Base-by-base conservation (phyloP, 2,113 vertebrate species). In the Piliocolobus tephrosceles region DNA sequence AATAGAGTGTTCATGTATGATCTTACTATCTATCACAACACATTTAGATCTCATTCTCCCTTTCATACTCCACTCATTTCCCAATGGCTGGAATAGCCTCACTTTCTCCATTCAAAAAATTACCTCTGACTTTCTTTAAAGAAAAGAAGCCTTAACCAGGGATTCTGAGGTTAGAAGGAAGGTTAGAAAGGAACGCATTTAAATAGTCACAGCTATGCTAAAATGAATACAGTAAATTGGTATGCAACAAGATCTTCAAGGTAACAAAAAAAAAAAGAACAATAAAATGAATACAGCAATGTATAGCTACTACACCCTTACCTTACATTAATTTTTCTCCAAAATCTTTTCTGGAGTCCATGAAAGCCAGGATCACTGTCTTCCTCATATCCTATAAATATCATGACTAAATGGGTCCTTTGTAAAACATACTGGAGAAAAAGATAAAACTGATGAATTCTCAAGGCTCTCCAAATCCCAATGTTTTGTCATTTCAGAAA, bases 21-120 rank as follows among this genome's bases (percentile, higher is more conserved):
- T 90, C n/a, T 32, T 73, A 84, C 61, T 86, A 76, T 64, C 27
- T 64, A 64, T 64, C 8, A 38, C 55, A 79, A 52, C 70, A 79
- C 47, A 90, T 81, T 78, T 52, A 75, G 17, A 84, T 45, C 12
- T 82, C 38, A 68, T 38, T 81, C 66, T 95, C 43, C 8, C 84
- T 70, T 92, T 84, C 58, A 66, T 14, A 75, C 57, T 78, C 35
- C 12, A 64, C 45, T 73, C 23, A 64, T 84, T 90, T 89, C 35
- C 89, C 38, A 92, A 75, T 32, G 40, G 38, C n/a, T 82, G 25
- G 13, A 92, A 91, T 10, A 91, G 20, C 45, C 22, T 86, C 85
- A 75, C 35, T 91, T 82, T 96, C 55, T 84, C 79, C 76, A 95
- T 82, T 85, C 66, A 89, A 50, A 93, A 92, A 78, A 64, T 50